A percentile compares a stretch with the other conserved stretches of the same genome.
These are phyloP conservation scores for Onychomys leucogaster DNA, from an alignment of 2,797 vertebrate genomes.

Conservation along the genomic window DNA sequence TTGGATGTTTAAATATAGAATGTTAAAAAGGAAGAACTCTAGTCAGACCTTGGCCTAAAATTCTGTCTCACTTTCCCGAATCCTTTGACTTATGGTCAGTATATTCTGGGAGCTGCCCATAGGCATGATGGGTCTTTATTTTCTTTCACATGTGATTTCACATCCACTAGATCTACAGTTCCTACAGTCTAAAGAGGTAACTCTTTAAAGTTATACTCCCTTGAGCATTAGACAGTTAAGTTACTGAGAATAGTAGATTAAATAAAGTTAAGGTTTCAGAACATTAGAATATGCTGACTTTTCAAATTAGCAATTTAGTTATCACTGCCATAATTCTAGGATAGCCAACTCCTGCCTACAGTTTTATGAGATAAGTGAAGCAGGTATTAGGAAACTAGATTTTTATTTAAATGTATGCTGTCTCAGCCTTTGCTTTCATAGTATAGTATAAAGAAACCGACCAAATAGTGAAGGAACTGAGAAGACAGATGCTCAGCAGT, in stretches of 20 bases:
- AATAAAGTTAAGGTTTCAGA: slow-evolving; percentile 48
- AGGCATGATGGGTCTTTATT: not conserved
- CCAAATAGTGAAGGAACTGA: not conserved
- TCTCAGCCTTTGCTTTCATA: slow-evolving; percentile 38
- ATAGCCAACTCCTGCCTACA: not conserved
- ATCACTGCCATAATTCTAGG: not conserved
- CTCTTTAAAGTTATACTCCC: slow-evolving; percentile 2
- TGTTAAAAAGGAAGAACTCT: slow-evolving; percentile 28
- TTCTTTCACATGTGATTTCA: not conserved
- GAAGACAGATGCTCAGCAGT: not conserved
- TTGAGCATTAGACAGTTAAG: slow-evolving; percentile 16
- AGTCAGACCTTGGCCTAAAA: slow-evolving; percentile 8
- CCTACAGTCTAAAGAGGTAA: not conserved
- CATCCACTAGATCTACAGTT: not conserved
- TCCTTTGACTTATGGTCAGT: slow-evolving; percentile 35
- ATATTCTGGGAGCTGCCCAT: not conserved
- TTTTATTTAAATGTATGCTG: slow-evolving; percentile 47
- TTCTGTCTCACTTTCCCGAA: slow-evolving; percentile 12
- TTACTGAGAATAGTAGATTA: slow-evolving; percentile 15
- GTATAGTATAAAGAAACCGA: not conserved
- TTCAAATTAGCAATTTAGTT: slow-evolving; percentile 32
- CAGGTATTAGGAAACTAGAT: not conserved
- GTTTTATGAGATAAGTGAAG: slow-evolving; percentile 56
- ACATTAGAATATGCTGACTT: slow-evolving; percentile 30
- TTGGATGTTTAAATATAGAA: slow-evolving; percentile 44